phyloP scores from a whole-genome alignment of 2,888 invertebrate species.

The Tenthredo mesomela region DNA sequence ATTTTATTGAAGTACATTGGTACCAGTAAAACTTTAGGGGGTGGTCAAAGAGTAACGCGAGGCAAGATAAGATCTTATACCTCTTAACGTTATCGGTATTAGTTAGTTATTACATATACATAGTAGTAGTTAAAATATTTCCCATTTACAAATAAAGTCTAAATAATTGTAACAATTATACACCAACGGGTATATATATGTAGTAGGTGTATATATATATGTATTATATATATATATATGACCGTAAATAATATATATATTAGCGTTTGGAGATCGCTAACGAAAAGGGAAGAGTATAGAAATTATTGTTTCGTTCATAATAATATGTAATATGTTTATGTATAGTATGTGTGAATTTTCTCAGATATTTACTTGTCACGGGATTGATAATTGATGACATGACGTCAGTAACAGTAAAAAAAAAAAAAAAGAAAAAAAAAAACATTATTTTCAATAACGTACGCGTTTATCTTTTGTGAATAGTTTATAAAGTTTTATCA shows the following conservation, averaged over 20 bases:
- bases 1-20: constrained; percentile 29
- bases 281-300: constrained; percentile 12
- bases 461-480: background rate
- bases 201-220: background rate
- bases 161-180: constrained; percentile 40
- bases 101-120: constrained; percentile 59
- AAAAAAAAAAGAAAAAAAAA: background rate
- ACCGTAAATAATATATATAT: background rate
- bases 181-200: background rate
- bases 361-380: constrained; percentile 2
- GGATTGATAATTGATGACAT: background rate
- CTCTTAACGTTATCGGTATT: constrained; percentile 10
- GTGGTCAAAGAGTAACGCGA: background rate
- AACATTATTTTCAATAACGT: background rate
- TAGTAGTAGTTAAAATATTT: constrained; percentile 49
- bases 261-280: background rate
- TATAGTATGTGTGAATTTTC: background rate
- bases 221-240: background rate
- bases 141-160: constrained; percentile 48
- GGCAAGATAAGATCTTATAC: background rate
- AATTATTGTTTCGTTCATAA: constrained; percentile 7
- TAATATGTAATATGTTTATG: background rate
- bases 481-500: background rate
- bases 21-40: constrained; percentile 25
- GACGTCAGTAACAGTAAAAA: background rate